Percentiles rank a stretch among this genome's conserved stretches.
Evolutionary conservation across 2,888 invertebrate species (phyloP).

Genomic region (Seira ritae): DNA sequence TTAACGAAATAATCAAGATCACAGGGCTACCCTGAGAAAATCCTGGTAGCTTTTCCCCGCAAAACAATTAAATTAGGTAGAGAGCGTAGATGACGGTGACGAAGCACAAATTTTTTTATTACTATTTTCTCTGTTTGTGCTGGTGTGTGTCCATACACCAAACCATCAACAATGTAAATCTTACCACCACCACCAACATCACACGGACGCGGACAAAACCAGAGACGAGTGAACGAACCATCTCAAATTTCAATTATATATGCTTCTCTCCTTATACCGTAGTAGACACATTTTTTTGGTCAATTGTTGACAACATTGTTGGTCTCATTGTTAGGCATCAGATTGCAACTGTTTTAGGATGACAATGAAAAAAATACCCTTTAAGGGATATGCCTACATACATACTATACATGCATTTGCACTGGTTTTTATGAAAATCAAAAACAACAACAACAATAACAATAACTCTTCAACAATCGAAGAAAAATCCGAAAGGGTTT

Average conservation of each 20-base stretch:
- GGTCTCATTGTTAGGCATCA: constrained; percentile 12
- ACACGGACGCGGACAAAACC: background rate
- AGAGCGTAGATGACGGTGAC: constrained; percentile 2
- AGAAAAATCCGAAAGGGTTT: no score
- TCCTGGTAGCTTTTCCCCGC: constrained; percentile 4
- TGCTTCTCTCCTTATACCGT: constrained; percentile 4
- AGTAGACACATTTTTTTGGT: background rate
- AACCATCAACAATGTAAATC: background rate
- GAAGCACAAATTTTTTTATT: background rate
- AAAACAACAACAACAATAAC: no score
- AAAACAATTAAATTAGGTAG: constrained; percentile 13
- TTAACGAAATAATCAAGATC: no score
- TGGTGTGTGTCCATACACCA: constrained; percentile 32
- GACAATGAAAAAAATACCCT: constrained; percentile 5
- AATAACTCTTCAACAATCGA: no score
- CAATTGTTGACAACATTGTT: constrained; percentile 20
- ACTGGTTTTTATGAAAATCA: no score
- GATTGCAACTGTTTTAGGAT: constrained; percentile 19
- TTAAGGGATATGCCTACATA: background rate
- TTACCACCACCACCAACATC: background rate
- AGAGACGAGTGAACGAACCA: constrained; percentile 1
- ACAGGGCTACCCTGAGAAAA: constrained; percentile 23
- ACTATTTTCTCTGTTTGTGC: constrained; percentile 10
- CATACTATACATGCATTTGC: background rate
- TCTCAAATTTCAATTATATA: constrained; percentile 18